phyloP scores from a whole-genome alignment of 2,113 vertebrate species.

The Thomomys bottae region DNA sequence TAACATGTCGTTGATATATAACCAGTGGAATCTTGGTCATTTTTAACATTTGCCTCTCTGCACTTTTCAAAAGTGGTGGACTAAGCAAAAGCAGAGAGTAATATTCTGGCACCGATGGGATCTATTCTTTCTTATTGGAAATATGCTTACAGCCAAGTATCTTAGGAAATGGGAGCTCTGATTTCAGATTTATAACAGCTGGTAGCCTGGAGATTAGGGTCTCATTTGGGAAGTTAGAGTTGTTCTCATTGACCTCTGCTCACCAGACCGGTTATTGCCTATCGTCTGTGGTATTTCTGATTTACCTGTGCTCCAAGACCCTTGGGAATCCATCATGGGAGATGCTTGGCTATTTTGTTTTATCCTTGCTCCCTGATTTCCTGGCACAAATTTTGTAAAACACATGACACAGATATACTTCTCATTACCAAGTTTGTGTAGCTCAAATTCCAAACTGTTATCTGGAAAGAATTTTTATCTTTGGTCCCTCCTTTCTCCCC shows the following conservation, averaged over 20 bases:
- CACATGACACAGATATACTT: conserved; percentile 9
- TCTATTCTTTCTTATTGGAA: not conserved
- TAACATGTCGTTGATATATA: not conserved
- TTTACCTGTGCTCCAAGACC: not conserved
- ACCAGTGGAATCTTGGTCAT: not conserved
- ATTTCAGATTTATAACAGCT: not conserved
- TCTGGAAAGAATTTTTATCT: conserved; percentile 40
- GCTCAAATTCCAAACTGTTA: conserved; percentile 1
- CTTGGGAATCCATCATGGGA: not conserved
- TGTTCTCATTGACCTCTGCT: not conserved
- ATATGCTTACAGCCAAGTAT: not conserved
- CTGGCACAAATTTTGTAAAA: not conserved
- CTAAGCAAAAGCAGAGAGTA: not conserved
- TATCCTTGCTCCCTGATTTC: not conserved
- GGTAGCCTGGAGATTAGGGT: not conserved
- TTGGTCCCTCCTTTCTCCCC: not conserved
- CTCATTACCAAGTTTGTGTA: not conserved
- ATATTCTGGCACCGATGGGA: not conserved
- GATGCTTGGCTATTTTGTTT: not conserved
- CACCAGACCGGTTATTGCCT: not conserved
- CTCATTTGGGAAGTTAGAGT: not conserved
- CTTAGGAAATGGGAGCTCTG: not conserved
- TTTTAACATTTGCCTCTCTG: not conserved
- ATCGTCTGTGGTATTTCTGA: not conserved
- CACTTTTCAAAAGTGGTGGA: not conserved